Percentiles rank a stretch among this genome's conserved stretches.
phyloP scores from a whole-genome alignment of 2,797 vertebrate genomes.

The Muraenolepis orangiensis region DNA sequence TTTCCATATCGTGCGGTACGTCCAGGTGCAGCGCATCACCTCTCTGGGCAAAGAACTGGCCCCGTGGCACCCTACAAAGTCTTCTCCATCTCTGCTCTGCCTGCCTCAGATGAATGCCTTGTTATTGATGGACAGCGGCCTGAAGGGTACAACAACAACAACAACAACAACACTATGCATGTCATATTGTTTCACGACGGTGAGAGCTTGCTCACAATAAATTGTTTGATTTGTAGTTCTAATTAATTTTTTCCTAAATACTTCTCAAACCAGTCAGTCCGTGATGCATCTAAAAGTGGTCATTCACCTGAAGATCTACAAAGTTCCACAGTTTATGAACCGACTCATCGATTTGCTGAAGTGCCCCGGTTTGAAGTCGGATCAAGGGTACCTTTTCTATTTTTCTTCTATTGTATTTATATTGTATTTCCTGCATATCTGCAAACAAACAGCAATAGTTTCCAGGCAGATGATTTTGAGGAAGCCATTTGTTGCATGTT shows the following conservation, averaged over 20 bases:
- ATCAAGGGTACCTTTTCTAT: conserved; percentile 29
- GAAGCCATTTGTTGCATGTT: too few relatives aligned
- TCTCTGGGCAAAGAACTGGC: conserved; percentile 75
- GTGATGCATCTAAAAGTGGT: conserved; percentile 18
- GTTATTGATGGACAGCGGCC: conserved; percentile 75
- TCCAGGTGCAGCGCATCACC: conserved; percentile 70
- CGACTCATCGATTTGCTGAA: conserved; percentile 48
- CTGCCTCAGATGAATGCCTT: fast-evolving
- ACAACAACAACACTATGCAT: not conserved
- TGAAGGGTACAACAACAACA: conserved; percentile 54
- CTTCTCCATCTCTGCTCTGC: conserved; percentile 36
- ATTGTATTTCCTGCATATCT: not conserved
- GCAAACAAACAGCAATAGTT: not conserved
- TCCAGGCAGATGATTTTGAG: not conserved
- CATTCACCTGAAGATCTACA: not conserved
- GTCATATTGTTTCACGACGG: not conserved
- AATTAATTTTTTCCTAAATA: not conserved
- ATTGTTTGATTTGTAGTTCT: not conserved
- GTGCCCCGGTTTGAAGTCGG: fast-evolving
- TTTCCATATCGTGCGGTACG: conserved; percentile 80
- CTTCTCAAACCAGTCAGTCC: conserved; percentile 36
- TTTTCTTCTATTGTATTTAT: not conserved
- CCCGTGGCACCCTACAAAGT: conserved; percentile 69
- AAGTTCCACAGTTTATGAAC: conserved; percentile 31
- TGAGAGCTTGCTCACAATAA: not conserved